phyloP scores from a whole-genome alignment of 2,113 vertebrate species.

The Vireo altiloquus region DNA sequence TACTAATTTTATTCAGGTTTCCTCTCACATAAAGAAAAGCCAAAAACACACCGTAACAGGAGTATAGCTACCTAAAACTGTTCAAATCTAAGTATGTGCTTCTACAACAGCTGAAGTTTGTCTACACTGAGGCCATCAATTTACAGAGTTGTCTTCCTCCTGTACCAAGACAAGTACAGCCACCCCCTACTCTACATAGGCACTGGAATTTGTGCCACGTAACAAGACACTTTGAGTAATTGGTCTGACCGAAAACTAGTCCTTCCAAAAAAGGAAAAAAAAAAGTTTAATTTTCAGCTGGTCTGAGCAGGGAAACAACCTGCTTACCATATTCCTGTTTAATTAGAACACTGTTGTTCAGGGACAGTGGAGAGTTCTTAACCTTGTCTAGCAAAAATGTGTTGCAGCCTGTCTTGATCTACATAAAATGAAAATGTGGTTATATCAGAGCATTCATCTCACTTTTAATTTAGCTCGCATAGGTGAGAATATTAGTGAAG shows the following conservation, averaged over 20 bases:
- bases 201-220: not conserved
- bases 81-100: not conserved
- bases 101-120: not conserved
- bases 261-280: not conserved
- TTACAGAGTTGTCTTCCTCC: not conserved
- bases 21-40: not conserved
- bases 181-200: not conserved
- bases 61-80: not conserved
- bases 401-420: conserved; percentile 65
- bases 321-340: conserved; percentile 57
- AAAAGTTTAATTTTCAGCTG: conserved; percentile 19
- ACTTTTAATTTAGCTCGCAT: conserved; percentile 51
- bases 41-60: not conserved
- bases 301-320: conserved; percentile 47
- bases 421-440: conserved; percentile 66
- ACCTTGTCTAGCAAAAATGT: conserved; percentile 64
- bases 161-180: not conserved
- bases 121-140: not conserved
- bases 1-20: not conserved
- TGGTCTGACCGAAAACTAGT: not conserved
- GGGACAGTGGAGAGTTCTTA: conserved; percentile 59
- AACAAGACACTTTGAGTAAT: not conserved
- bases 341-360: conserved; percentile 63
- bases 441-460: conserved; percentile 65
- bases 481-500: conserved; percentile 64